Evolutionary conservation across 2,888 invertebrate species (phyloP), one percentile per base, ranked within the genome.

Genomic region (Masnerella sp.): DNA sequence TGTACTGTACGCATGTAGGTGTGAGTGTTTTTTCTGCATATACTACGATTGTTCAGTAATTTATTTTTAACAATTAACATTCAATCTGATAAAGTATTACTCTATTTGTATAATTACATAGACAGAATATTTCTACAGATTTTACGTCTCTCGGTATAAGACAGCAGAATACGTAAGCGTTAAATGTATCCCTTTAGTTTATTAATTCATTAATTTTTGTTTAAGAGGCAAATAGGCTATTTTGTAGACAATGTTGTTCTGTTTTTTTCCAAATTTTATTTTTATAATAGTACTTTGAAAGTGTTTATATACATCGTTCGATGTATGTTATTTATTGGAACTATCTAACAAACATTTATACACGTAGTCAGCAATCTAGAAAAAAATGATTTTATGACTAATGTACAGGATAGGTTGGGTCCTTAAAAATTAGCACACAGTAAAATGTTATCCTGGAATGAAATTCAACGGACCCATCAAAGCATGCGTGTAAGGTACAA

Each of bases 101-200:
- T 32, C 52, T 69, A 74, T 40, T 38, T 62, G 68, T 62, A 20
- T 28, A 58, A 65, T 65, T 69, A 69, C 69, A 59, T 69, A 74
- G 69, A 64, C 32, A 64, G 42, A 69, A 64, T 67, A 73, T 67
- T 68, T 42, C 62, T 69, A 74, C 59, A 52, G 40, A 58, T 64
- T 36, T 49, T 64, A 52, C 49, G 58, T 45, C 18, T 45, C 38
- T 45, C 15, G 38, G 49, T 38, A 51, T 70, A 45, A 64, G 51
- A 71, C 58, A 71, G 51, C 51, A 58, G 32, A 71, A 64, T 64
- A 71, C 43, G 34, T 52, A 68, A 59, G 36, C 51, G 45, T 56
- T 58, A 56, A 54, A 54, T 40, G 54, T 42, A 45, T 17, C 34
- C 40, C n/a, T 40, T 47, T 25, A 14, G 2, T 40, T 47, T 34